Evolutionary conservation across 2,888 invertebrate genomes (phyloP).

Genomic region (Pristionchus fissidentatus): DNA sequence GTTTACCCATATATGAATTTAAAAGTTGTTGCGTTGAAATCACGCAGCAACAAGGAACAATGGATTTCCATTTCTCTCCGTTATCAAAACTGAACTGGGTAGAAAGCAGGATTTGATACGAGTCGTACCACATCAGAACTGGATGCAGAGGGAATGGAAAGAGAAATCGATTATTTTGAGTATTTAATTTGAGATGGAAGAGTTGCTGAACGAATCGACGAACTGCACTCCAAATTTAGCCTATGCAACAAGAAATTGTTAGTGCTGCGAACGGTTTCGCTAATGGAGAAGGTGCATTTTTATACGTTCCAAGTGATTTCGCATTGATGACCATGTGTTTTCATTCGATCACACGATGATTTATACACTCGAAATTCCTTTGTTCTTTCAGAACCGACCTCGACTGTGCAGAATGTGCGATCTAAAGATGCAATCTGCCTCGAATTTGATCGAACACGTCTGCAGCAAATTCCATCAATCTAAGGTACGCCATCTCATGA

Average conservation of each 20-base stretch:
- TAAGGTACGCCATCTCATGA: too few species aligned
- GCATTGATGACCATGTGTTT: neutral
- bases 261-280: neutral
- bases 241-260: constrained; percentile 12
- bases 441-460: neutral
- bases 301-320: neutral
- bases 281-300: neutral
- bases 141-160: too few species aligned
- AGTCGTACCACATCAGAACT: too few species aligned
- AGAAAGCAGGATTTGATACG: too few species aligned
- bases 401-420: neutral
- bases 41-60: too few species aligned
- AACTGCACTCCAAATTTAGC: neutral
- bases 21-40: too few species aligned
- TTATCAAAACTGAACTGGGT: too few species aligned
- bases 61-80: too few species aligned
- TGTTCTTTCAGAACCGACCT: neutral
- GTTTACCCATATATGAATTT: too few species aligned
- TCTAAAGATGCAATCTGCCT: neutral
- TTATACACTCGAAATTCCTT: neutral
- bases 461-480: constrained; percentile 10
- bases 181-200: too few species aligned
- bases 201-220: neutral
- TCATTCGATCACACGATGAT: neutral
- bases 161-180: too few species aligned